Conservation (phyloP, 2,888 invertebrate genomes). For the Lypha dubia region DNA sequence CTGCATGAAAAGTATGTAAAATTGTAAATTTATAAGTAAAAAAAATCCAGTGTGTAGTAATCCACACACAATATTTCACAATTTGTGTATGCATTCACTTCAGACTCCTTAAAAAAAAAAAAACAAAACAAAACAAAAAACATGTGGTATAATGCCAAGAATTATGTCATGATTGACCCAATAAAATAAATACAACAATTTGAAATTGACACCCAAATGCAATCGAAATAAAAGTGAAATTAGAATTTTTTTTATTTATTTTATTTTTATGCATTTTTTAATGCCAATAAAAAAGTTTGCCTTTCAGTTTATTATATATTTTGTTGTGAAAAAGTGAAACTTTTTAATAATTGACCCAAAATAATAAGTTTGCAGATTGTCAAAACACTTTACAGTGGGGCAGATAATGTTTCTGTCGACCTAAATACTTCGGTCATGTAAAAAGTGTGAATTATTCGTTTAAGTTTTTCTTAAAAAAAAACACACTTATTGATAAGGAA, state of each 20-base stretch:
- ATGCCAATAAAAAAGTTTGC: constrained; percentile 40
- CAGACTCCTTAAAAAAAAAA: constrained; percentile 15
- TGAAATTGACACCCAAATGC: constrained; percentile 57
- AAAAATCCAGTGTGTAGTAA: constrained; percentile 36
- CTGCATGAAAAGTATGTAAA: constrained; percentile 40
- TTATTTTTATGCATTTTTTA: constrained; percentile 6
- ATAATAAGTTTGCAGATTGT: background rate
- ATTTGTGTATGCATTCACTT: constrained; percentile 56
- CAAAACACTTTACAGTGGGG: background rate
- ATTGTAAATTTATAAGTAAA: constrained; percentile 5
- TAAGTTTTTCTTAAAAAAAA: no score
- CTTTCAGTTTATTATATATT: constrained; percentile 17
- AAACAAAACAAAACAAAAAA: constrained; percentile 5
- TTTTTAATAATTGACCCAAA: constrained; percentile 34
- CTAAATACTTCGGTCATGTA: no score
- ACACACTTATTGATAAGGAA: no score
- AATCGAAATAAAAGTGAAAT: constrained; percentile 60
- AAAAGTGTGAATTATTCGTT: no score
- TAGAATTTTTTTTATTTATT: constrained; percentile 56
- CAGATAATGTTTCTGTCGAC: background rate
- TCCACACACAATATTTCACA: constrained; percentile 52
- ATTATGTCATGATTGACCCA: constrained; percentile 76
- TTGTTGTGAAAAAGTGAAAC: constrained; percentile 56
- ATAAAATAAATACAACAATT: constrained; percentile 64
- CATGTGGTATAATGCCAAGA: constrained; percentile 71